Evolutionary conservation across 2,888 invertebrate species (phyloP).

Genomic region (Brenthis daphne): DNA sequence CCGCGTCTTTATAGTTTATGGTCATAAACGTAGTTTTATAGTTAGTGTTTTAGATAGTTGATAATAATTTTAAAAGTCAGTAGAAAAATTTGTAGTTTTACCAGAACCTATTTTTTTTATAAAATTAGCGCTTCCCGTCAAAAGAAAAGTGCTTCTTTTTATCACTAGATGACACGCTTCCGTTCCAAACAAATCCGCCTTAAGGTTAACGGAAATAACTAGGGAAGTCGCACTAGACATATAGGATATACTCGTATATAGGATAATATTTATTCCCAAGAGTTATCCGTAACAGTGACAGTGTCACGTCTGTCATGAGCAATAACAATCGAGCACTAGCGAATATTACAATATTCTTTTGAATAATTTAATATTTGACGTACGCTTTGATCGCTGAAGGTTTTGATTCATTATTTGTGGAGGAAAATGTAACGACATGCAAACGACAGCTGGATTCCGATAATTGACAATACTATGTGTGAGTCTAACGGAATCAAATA

Average conservation of each 20-base stretch:
- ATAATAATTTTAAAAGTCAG: too few relatives aligned
- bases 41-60: too few relatives aligned
- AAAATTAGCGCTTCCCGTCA: too few relatives aligned
- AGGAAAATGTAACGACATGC: slow-evolving; percentile 29
- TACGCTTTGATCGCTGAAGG: slow-evolving; percentile 33
- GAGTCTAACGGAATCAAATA: slow-evolving; percentile 15
- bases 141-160: too few relatives aligned
- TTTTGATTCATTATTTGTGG: slow-evolving; percentile 37
- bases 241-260: too few relatives aligned
- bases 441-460: slow-evolving; percentile 35
- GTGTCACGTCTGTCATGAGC: slow-evolving; percentile 32
- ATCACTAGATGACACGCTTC: not conserved
- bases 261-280: not conserved
- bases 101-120: too few relatives aligned
- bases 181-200: not conserved
- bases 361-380: slow-evolving; percentile 38
- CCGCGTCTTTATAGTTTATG: too few relatives aligned
- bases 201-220: too few relatives aligned
- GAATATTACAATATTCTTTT: slow-evolving; percentile 35
- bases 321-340: slow-evolving; percentile 34
- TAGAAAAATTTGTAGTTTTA: too few relatives aligned
- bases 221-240: too few relatives aligned
- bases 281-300: slow-evolving; percentile 22
- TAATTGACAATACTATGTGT: slow-evolving; percentile 34
- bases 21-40: too few relatives aligned